Base-by-base conservation (phyloP, 2,888 invertebrate genomes). In the Salticus scenicus region DNA sequence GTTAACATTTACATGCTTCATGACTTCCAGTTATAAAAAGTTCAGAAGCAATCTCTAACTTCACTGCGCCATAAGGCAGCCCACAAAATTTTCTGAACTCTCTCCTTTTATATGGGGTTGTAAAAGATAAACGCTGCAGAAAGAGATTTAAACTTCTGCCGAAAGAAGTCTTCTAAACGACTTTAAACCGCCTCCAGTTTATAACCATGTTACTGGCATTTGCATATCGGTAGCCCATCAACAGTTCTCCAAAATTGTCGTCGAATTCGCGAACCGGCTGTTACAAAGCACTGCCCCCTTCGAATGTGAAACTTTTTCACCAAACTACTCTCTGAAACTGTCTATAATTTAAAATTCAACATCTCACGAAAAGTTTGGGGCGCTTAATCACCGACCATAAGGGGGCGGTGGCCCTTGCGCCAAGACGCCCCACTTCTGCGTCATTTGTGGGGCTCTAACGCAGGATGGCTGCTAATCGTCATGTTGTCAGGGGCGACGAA, bases 311-410 rank as follows among this genome's bases (percentile, higher is more conserved):
- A 57, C 57, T 57, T 37, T 24, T 57, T 24, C 4, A 2, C 24
- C 28, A 30, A 83, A 83, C 71, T 83, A 83, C 83, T 83, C 77
- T 71, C 24, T 20, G 28, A 71, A 77, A 77, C 71, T 83, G 76
- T 83, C 83, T 83, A 83, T 83, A 83, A 83, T 83, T 83, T 83
- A 83, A 83, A 83, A 83, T 83, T 83, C 83, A 83, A 77, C 76
- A 83, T 83, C 71, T 74, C 64, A 33, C 67, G 27, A 57, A 47
- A 57, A 57, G 57, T 57, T 57, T 57, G 57, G 24, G 24, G 57
- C 4, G 20, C 57, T 57, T 57, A 57, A 57, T 57, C 57, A 57
- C 57, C 57, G 24, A 8, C 24, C 24, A 57, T 57, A 17, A 57
- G 24, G 57, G 42, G 57, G 57, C 57, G 57, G 57, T 37, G 37